Evolutionary conservation across 2,113 vertebrate species (phyloP), one percentile per base, ranked within the genome.

Genomic region (Halichoeres trimaculatus): DNA sequence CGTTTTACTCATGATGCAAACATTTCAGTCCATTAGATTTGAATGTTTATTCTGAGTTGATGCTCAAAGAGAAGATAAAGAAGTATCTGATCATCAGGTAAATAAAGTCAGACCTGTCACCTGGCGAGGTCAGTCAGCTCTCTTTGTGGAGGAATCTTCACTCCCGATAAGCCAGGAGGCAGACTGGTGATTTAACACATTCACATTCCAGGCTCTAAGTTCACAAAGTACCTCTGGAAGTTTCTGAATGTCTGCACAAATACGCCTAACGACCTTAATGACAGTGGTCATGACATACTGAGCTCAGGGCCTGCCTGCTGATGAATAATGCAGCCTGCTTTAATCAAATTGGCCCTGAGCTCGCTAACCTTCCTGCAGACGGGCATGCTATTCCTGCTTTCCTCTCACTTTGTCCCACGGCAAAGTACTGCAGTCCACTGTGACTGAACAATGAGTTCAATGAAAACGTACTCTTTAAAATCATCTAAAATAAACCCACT

Each of bases 261-360:
- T 52, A 19, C 47, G 52, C 22, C 59, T 30, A 16, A 52, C 34
- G n/a, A 30, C 38, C 47, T 70, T 71, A 60, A 52, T 52, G 35
- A 41, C 23, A 60, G 47, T 40, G 23, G 47, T 60, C 47, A 52
- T 50, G 38, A 53, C 36, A 41, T 71, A 52, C 10, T 38, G 34
- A 20, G 10, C 43, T 52, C 16, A 20, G 54, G 45, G 14, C 43
- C 43, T 17, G 45, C 35, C 34, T 51, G 55, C 26, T 52, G 23
- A 60, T 71, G 56, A 71, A 71, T 71, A 41, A 71, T 71, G 47
- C 56, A 71, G 56, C 0, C 4, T 7, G 19, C 17, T 60, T 60
- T 71, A 71, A 71, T 71, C 35, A 60, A 52, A 52, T 41, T 60
- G 45, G 34, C 67, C 47, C 45, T 22, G 14, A 57, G 52, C 53